Evolutionary conservation across 2,797 vertebrate species (phyloP).

Genomic region (Poecilia wingei): DNA sequence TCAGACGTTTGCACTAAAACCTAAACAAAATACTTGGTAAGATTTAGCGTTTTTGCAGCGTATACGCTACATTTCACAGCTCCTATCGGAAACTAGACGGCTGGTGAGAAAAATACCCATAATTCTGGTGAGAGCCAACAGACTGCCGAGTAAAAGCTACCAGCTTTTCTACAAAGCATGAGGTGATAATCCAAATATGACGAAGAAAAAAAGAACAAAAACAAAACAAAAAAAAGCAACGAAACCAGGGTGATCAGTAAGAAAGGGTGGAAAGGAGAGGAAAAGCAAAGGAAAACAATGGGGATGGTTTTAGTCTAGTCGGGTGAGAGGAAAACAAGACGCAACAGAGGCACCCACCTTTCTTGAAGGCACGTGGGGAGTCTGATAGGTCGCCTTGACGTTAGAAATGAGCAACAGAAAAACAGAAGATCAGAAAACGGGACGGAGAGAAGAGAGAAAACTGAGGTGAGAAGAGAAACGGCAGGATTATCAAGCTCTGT

Average conservation of each 20-base stretch:
- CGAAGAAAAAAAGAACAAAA: slow-evolving; percentile 33
- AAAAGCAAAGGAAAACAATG: slow-evolving; percentile 48
- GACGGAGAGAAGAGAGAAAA: slow-evolving; percentile 80
- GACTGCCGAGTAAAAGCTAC: slow-evolving; percentile 23
- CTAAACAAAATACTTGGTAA: too few relatives aligned
- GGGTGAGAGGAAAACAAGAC: slow-evolving; percentile 57
- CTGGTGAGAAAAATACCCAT: slow-evolving; percentile 33
- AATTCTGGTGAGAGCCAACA: slow-evolving; percentile 42
- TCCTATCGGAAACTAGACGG: slow-evolving; percentile 19
- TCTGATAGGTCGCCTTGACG: slow-evolving; percentile 96
- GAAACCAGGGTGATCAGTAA: neutral
- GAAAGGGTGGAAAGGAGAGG: slow-evolving; percentile 32
- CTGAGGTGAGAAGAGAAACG: slow-evolving; percentile 75
- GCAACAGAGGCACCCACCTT: slow-evolving; percentile 93
- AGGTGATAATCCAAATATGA: slow-evolving; percentile 51
- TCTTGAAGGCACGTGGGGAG: slow-evolving; percentile 96
- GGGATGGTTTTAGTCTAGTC: slow-evolving; percentile 10
- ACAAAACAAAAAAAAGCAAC: slow-evolving; percentile 5
- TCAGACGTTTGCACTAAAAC: too few relatives aligned
- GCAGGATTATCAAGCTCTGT: slow-evolving; percentile 79
- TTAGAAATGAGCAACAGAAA: slow-evolving; percentile 89
- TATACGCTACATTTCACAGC: slow-evolving; percentile 51
- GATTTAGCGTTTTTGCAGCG: too few relatives aligned
- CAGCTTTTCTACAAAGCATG: slow-evolving; percentile 34
- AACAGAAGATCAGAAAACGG: slow-evolving; percentile 65